These are phyloP conservation scores for Spodoptera picta DNA, from an alignment of 2,888 invertebrate species.

Conservation along the genomic window DNA sequence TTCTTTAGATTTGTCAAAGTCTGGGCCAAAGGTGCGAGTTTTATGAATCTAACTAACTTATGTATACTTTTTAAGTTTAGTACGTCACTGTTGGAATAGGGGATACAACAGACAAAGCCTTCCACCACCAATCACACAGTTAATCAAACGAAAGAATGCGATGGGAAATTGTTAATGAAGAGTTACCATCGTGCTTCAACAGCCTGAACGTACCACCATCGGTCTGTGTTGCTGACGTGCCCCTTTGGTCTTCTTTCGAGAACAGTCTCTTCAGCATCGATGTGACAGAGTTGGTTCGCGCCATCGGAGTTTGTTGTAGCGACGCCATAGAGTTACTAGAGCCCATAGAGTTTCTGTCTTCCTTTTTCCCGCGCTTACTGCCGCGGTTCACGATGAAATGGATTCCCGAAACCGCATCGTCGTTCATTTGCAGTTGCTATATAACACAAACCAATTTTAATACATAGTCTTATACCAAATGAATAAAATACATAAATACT, in stretches of 20 bases:
- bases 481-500: conserved; percentile 2
- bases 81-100: too few species aligned
- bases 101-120: too few species aligned
- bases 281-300: conserved; percentile 93
- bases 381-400: conserved; percentile 91
- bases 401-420: conserved; percentile 92
- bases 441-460: conserved; percentile 7
- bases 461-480: neutral
- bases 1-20: too few species aligned
- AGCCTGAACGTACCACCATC: conserved; percentile 78
- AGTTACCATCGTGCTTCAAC: conserved; percentile 35
- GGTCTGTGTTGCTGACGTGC: conserved; percentile 73
- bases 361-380: conserved; percentile 80
- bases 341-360: conserved; percentile 83
- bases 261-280: conserved; percentile 93
- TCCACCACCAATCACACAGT: neutral
- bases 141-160: conserved; percentile 12
- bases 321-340: conserved; percentile 87
- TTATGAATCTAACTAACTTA: too few species aligned
- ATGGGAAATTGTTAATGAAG: conserved; percentile 32
- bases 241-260: conserved; percentile 91
- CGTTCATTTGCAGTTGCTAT: conserved; percentile 89
- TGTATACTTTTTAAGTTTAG: too few species aligned
- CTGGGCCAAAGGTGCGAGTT: too few species aligned
- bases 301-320: conserved; percentile 91